phyloP scores from a whole-genome alignment of 2,113 vertebrate genomes.

The Hippopotamus amphibius region DNA sequence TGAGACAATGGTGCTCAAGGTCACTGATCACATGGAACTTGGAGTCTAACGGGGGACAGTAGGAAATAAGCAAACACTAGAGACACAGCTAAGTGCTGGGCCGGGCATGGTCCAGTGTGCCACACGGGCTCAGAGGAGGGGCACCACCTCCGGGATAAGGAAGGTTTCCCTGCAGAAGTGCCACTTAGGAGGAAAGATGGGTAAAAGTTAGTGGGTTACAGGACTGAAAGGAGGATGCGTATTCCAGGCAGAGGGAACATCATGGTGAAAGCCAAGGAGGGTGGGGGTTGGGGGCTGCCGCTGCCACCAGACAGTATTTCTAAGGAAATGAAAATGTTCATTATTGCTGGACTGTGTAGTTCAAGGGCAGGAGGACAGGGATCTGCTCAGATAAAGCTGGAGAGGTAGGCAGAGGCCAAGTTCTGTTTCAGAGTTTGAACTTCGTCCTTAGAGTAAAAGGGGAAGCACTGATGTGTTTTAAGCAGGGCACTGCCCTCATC shows the following conservation, averaged over 20 bases:
- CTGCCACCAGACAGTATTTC: background rate
- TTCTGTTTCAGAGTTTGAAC: background rate
- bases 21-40: background rate
- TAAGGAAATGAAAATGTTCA: background rate
- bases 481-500: background rate
- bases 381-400: no score
- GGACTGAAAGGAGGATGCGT: background rate
- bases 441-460: background rate
- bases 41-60: background rate
- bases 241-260: background rate
- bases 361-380: background rate
- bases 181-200: background rate
- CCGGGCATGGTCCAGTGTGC: background rate
- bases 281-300: background rate
- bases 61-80: background rate
- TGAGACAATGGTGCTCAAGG: background rate
- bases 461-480: no score
- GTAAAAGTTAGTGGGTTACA: background rate
- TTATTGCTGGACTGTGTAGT: background rate
- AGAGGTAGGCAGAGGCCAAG: background rate
- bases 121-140: rapidly evolving
- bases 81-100: background rate
- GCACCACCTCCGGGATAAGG: rapidly evolving
- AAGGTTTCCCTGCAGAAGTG: background rate
- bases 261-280: background rate